Evolutionary conservation across 2,797 vertebrate genomes (phyloP).

Genomic region (Chiloscyllium punctatum): DNA sequence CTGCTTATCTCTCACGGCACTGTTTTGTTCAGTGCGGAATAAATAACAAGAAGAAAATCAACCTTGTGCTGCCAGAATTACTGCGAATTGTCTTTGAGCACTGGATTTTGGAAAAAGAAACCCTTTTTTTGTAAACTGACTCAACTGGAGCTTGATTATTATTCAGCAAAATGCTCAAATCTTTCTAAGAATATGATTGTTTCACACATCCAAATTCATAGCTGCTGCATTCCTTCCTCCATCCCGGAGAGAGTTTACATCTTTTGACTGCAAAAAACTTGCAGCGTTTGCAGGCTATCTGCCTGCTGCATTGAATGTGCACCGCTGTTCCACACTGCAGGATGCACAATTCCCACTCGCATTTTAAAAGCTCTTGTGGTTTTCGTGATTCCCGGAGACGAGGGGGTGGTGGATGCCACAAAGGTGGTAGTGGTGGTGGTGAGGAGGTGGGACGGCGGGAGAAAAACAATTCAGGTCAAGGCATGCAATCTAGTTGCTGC

Average conservation of each 20-base stretch:
- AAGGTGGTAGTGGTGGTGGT: no score
- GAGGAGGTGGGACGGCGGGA: no score
- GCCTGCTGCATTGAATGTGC: not conserved
- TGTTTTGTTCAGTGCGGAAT: not conserved
- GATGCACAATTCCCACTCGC: not conserved
- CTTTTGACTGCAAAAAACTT: constrained; percentile 29
- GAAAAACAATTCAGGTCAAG: constrained; percentile 34
- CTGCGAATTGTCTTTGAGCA: not conserved
- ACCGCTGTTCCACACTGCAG: not conserved
- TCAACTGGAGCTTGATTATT: not conserved
- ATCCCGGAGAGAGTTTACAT: constrained; percentile 22
- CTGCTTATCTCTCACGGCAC: not conserved
- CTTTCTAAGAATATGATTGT: not conserved
- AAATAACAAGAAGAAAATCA: constrained; percentile 27
- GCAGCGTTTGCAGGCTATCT: not conserved
- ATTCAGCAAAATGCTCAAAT: not conserved
- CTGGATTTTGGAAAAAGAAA: no score
- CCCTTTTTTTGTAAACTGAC: not conserved
- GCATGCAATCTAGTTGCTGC: not conserved
- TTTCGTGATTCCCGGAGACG: not conserved
- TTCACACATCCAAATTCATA: not conserved
- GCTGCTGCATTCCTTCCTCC: not conserved
- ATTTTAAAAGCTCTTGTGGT: not conserved
- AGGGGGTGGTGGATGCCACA: not conserved
- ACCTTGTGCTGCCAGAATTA: not conserved